Percentiles rank a stretch among this genome's conserved stretches.
Conservation (phyloP, 2,888 invertebrate species). For the Boloria selene region DNA sequence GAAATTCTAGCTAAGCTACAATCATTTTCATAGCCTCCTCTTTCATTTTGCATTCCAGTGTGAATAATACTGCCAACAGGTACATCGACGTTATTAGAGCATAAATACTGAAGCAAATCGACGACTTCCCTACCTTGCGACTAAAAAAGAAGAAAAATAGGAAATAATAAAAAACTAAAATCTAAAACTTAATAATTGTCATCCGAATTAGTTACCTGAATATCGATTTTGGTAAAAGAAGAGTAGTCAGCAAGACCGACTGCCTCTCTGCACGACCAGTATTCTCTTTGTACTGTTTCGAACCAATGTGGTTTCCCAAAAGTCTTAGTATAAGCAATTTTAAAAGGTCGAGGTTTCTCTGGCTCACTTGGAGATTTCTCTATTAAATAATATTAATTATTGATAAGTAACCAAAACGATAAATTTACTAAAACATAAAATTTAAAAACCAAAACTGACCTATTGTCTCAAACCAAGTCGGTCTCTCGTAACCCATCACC, state of each 20-base stretch:
- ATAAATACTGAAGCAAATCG: conserved; percentile 93
- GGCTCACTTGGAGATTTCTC: conserved; percentile 61
- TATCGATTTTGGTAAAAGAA: conserved; percentile 97
- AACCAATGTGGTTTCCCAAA: conserved; percentile 98
- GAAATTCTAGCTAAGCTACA: conserved; percentile 95
- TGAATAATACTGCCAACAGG: conserved; percentile 96
- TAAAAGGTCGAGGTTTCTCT: conserved; percentile 70
- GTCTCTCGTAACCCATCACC: conserved; percentile 98
- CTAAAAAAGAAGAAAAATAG: conserved; percentile 59
- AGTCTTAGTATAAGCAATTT: conserved; percentile 90
- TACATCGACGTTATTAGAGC: conserved; percentile 98
- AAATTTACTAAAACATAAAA: neutral
- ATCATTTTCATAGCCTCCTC: conserved; percentile 98
- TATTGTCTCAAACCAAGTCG: conserved; percentile 91
- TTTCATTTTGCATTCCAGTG: conserved; percentile 98
- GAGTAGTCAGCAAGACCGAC: conserved; percentile 98
- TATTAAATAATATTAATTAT: conserved; percentile 44
- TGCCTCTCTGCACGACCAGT: conserved; percentile 95
- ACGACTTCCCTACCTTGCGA: conserved; percentile 95
- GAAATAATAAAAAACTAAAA: conserved; percentile 6
- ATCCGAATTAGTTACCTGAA: conserved; percentile 86
- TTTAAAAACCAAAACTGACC: conserved; percentile 49
- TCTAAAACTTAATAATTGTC: neutral
- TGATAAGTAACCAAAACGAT: no score
- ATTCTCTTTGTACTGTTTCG: conserved; percentile 92